These are phyloP conservation scores for Pristionchus maxplancki DNA, from an alignment of 2,888 invertebrate genomes.

Conservation along the genomic window DNA sequence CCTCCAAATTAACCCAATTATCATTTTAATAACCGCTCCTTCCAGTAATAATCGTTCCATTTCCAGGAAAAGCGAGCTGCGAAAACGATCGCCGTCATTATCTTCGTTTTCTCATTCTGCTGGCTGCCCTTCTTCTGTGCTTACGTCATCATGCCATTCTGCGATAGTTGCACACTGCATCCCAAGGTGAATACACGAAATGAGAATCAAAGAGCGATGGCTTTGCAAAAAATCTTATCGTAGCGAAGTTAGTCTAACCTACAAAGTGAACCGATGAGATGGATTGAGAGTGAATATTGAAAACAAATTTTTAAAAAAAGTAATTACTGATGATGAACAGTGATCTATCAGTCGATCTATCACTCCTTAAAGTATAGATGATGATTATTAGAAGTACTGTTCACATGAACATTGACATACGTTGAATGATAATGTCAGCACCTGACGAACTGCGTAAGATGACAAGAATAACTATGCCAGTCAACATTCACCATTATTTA, in stretches of 20 bases:
- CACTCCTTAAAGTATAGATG: too few relatives aligned
- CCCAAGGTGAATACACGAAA: constrained; percentile 68
- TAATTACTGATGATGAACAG: not conserved
- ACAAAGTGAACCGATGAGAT: not conserved
- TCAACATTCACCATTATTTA: too few relatives aligned
- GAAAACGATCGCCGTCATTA: constrained; percentile 78
- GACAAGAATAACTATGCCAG: too few relatives aligned
- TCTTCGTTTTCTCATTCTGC: constrained; percentile 78
- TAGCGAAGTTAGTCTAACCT: too few relatives aligned
- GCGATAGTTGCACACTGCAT: constrained; percentile 74
- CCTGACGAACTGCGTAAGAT: too few relatives aligned
- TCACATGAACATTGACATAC: too few relatives aligned
- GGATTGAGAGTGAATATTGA: not conserved
- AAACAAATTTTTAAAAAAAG: not conserved
- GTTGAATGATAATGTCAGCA: too few relatives aligned
- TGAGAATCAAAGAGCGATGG: too few relatives aligned
- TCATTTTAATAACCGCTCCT: not conserved
- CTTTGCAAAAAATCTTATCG: too few relatives aligned
- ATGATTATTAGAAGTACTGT: too few relatives aligned
- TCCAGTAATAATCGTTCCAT: too few relatives aligned
- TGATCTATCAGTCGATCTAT: too few relatives aligned
- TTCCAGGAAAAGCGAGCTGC: constrained; percentile 76
- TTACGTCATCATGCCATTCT: constrained; percentile 78
- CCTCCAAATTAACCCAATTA: not conserved
- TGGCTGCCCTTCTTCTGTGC: constrained; percentile 78